phyloP scores from a whole-genome alignment of 2,888 invertebrate genomes.

The Luffia ferchaultella region DNA sequence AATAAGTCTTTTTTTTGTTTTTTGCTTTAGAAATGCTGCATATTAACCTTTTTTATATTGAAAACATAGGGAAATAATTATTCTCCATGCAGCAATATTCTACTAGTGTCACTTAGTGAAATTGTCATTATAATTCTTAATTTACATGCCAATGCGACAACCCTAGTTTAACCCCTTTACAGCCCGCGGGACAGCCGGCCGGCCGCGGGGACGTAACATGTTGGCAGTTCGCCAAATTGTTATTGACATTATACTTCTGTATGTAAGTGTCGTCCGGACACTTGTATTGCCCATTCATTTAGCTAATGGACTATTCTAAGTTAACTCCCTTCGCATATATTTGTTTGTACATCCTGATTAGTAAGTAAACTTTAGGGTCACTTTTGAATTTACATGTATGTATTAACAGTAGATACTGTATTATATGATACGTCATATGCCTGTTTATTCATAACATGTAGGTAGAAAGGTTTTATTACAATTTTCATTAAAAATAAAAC shows the following conservation, averaged over 20 bases:
- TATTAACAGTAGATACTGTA: no score
- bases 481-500: no score
- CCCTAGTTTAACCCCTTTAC: conserved; percentile 43
- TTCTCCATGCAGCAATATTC: no score
- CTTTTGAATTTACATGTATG: background rate
- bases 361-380: background rate
- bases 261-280: conserved; percentile 27
- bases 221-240: conserved; percentile 57
- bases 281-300: background rate
- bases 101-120: no score
- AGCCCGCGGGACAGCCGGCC: conserved; percentile 15
- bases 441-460: no score
- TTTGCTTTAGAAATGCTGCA: no score
- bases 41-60: no score
- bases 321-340: background rate
- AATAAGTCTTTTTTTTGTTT: no score
- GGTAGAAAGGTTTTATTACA: no score
- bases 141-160: conserved; percentile 6
- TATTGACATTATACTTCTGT: conserved; percentile 54
- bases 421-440: no score
- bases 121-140: no score
- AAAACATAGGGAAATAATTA: no score
- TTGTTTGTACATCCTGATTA: background rate
- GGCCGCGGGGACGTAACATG: background rate
- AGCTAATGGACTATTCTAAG: background rate